These are phyloP conservation scores for Lanistes nyassanus DNA, from an alignment of 1,140 invertebrate species.

Conservation along the genomic window DNA sequence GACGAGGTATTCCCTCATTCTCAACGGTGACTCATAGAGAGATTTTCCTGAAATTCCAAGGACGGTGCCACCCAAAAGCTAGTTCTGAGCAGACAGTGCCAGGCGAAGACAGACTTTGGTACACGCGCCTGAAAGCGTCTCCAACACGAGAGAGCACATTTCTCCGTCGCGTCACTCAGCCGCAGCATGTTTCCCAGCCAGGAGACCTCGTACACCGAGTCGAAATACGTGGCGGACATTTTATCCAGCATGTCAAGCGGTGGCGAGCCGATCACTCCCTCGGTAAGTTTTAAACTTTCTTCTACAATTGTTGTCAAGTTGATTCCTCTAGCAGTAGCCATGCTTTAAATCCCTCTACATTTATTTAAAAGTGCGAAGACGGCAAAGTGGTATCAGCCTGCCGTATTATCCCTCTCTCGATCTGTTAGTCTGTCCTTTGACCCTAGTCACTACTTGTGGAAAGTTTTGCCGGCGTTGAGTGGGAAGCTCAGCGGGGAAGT, in stretches of 20 bases:
- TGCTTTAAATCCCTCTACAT: slow-evolving; percentile 1
- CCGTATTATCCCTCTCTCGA: not conserved
- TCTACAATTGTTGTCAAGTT: slow-evolving; percentile 7
- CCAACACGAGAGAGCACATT: slow-evolving; percentile 15
- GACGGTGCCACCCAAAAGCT: slow-evolving; percentile 16
- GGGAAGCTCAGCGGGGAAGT: not conserved
- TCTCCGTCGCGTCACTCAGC: not conserved
- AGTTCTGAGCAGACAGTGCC: slow-evolving; percentile 23
- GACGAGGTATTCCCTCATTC: slow-evolving; percentile 43
- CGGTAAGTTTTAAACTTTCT: slow-evolving; percentile 30
- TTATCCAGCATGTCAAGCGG: slow-evolving; percentile 56
- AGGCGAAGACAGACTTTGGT: slow-evolving; percentile 24
- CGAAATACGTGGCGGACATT: slow-evolving; percentile 61
- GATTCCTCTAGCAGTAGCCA: not conserved
- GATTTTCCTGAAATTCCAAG: slow-evolving; percentile 25
- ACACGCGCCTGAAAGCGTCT: slow-evolving; percentile 19
- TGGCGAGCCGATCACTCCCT: slow-evolving; percentile 39
- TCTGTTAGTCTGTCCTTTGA: not conserved
- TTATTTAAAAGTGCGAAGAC: not conserved
- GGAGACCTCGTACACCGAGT: slow-evolving; percentile 42
- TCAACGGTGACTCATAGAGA: slow-evolving; percentile 39
- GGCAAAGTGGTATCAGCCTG: not conserved
- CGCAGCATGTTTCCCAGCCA: slow-evolving; percentile 31
- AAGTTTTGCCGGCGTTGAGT: not conserved
- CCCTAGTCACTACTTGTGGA: not conserved